phyloP scores from a whole-genome alignment of 53 echinoderm and acorn worm species.

The Holothuria scabra region DNA sequence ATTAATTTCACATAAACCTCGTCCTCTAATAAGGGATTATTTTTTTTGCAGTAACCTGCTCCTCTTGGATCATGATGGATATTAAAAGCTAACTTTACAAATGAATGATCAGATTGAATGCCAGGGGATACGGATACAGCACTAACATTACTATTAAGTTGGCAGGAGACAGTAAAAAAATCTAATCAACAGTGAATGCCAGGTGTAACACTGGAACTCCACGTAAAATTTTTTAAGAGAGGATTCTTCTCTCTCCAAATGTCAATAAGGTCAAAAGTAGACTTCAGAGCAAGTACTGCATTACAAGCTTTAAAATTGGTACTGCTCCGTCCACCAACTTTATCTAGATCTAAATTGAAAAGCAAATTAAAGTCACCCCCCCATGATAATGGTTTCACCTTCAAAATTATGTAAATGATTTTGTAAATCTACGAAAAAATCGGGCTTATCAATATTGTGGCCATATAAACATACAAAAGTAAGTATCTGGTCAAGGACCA shows the following conservation, averaged over 20 bases:
- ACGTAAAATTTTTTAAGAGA: conserved; percentile 1
- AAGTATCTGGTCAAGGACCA: not conserved
- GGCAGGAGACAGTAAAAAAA: not conserved
- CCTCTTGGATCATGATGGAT: not conserved
- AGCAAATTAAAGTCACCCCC: conserved; percentile 15
- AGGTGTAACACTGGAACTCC: conserved; percentile 14
- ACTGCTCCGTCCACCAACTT: not conserved
- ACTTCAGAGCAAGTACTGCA: not conserved
- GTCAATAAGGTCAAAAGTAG: not conserved
- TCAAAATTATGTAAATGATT: no score
- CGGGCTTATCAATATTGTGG: conserved; percentile 3
- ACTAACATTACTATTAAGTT: not conserved
- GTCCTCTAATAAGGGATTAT: conserved; percentile 10
- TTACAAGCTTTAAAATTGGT: conserved; percentile 8
- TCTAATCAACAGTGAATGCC: conserved; percentile 24
- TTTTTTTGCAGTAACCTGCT: conserved; percentile 13
- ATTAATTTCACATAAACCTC: not conserved
- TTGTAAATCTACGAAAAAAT: no score
- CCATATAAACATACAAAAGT: not conserved
- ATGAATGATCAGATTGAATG: conserved; percentile 31
- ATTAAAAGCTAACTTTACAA: not conserved
- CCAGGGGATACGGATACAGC: not conserved
- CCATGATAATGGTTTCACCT: conserved; percentile 8
- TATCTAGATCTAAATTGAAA: conserved; percentile 22
- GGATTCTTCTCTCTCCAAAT: conserved; percentile 19